A percentile compares a stretch with the other conserved stretches of the same genome.
phyloP scores from a whole-genome alignment of 2,797 vertebrate species.

The Girardinus metallicus region DNA sequence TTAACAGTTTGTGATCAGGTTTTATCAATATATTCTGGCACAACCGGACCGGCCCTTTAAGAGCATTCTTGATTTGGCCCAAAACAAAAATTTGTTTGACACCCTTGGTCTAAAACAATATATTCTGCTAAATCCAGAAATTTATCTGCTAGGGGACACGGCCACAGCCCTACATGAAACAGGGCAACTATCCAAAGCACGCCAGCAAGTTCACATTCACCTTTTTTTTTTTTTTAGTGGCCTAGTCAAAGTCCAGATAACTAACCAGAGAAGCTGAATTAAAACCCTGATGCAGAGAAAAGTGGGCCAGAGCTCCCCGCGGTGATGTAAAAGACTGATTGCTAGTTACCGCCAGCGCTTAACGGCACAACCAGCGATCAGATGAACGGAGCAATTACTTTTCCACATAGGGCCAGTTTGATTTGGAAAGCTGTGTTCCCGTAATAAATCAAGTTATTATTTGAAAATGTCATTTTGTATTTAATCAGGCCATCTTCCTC shows the following conservation, averaged over 20 bases:
- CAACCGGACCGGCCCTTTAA: too few relatives aligned
- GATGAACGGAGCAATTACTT: not conserved
- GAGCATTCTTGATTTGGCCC: too few relatives aligned
- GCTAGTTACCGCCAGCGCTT: slow-evolving; percentile 1
- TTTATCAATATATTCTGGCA: too few relatives aligned
- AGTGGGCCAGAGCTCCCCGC: not conserved
- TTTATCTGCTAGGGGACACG: too few relatives aligned
- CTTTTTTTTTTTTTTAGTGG: too few relatives aligned
- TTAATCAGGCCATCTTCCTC: not conserved
- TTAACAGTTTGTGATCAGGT: too few relatives aligned
- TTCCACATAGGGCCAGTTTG: not conserved
- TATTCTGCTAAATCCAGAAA: too few relatives aligned
- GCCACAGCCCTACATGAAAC: not conserved
- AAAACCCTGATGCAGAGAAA: not conserved
- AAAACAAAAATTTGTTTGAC: too few relatives aligned
- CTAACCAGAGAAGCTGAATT: not conserved
- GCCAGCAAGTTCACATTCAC: not conserved
- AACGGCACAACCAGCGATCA: not conserved
- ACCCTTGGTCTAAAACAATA: too few relatives aligned
- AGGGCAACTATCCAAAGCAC: not conserved
- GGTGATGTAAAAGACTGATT: not conserved
- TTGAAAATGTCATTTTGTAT: not conserved
- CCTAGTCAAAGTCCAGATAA: not conserved
- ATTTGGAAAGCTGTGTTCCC: not conserved
- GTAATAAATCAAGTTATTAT: not conserved